phyloP scores from a whole-genome alignment of 2,888 invertebrate species.

The Acanthosepion esculentum region DNA sequence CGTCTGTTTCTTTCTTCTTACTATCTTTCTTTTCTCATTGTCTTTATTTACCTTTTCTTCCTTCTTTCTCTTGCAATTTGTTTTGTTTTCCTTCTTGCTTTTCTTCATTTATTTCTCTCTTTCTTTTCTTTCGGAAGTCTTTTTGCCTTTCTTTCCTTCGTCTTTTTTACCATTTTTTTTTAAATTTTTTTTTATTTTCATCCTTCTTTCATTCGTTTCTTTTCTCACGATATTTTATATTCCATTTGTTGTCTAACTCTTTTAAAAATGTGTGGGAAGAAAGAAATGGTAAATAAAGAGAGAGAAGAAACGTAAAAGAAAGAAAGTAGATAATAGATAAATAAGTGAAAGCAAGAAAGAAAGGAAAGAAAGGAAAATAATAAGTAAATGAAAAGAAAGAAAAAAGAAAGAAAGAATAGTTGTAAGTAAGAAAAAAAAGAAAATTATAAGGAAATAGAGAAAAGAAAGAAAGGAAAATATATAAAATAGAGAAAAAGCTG shows the following conservation, averaged over 20 bases:
- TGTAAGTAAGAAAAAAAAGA: not conserved
- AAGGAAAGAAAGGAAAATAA: too few relatives aligned
- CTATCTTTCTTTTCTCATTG: not conserved
- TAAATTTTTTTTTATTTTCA: too few relatives aligned
- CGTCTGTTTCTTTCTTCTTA: not conserved
- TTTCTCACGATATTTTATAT: too few relatives aligned
- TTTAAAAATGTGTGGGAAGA: too few relatives aligned
- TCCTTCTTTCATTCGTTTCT: too few relatives aligned
- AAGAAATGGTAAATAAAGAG: too few relatives aligned
- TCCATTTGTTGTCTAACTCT: too few relatives aligned
- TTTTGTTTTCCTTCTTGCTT: not conserved
- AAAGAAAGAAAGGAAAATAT: not conserved
- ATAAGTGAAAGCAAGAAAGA: too few relatives aligned
- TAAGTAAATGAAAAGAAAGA: too few relatives aligned
- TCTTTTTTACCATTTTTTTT: not conserved
- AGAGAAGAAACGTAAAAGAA: too few relatives aligned
- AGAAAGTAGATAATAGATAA: too few relatives aligned
- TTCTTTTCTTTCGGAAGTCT: not conserved
- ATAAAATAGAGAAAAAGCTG: not conserved
- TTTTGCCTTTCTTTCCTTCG: not conserved
- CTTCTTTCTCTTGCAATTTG: not conserved
- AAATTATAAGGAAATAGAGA: not conserved
- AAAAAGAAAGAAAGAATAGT: too few relatives aligned
- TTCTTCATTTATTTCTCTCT: not conserved
- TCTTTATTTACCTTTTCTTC: not conserved